Percentiles rank a stretch among this genome's conserved stretches.
Evolutionary conservation across 2,113 vertebrate genomes (phyloP).

Genomic region (Heterotis niloticus): DNA sequence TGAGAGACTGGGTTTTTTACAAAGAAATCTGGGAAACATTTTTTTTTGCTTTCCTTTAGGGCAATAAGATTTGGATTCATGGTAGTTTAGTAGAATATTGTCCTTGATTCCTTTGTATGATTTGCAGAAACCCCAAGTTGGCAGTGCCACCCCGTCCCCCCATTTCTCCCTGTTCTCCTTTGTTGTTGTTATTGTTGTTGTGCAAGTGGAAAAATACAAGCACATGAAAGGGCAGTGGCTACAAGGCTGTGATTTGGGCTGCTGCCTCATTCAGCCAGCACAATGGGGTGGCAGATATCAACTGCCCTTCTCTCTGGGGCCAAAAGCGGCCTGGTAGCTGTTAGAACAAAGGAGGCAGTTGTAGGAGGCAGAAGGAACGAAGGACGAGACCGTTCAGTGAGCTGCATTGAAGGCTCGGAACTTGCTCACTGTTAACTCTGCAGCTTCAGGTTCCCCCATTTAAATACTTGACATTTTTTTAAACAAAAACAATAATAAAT

Average conservation of each 20-base stretch:
- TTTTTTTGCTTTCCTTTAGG: too few relatives aligned
- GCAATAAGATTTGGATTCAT: too few relatives aligned
- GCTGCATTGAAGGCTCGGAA: constrained; percentile 27
- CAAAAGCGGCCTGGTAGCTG: constrained; percentile 32
- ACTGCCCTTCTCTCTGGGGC: constrained; percentile 39
- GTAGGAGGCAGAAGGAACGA: constrained; percentile 34
- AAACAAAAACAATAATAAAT: background rate
- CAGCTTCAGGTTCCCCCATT: background rate
- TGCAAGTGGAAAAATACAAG: constrained; percentile 47
- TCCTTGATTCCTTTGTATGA: too few relatives aligned
- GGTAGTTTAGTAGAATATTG: too few relatives aligned
- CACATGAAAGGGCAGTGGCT: constrained; percentile 33
- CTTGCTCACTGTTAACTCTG: constrained; percentile 7
- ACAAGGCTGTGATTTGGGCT: constrained; percentile 40
- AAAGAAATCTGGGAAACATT: too few relatives aligned
- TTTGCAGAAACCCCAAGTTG: too few relatives aligned
- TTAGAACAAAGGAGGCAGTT: constrained; percentile 48
- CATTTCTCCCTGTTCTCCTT: constrained; percentile 20
- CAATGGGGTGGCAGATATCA: constrained; percentile 50
- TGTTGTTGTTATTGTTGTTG: constrained; percentile 28
- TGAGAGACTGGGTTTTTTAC: too few relatives aligned
- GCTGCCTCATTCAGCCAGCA: constrained; percentile 30
- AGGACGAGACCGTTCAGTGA: constrained; percentile 31
- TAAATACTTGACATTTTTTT: background rate
- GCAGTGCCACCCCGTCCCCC: too few relatives aligned